Percentiles rank a stretch among this genome's conserved stretches.
Evolutionary conservation across 1,140 invertebrate species (phyloP).

Genomic region (Heliconius eleuchia): DNA sequence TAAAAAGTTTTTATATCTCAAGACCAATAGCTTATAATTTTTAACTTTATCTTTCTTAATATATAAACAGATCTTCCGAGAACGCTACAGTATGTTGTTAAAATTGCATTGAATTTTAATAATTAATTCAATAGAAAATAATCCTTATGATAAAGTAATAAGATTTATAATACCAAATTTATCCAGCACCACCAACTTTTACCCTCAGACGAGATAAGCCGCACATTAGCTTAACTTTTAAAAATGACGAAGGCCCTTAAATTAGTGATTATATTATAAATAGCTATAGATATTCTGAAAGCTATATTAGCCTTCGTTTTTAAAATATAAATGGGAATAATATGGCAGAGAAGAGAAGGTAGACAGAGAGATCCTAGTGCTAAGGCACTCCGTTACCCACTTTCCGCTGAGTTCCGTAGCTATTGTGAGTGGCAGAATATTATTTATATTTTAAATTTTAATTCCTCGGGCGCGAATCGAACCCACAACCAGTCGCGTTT

Average conservation of each 20-base stretch:
- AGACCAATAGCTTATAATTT: conserved; percentile 14
- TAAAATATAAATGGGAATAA: background rate
- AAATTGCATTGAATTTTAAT: conserved; percentile 5
- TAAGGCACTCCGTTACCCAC: too few relatives aligned
- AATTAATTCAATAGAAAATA: background rate
- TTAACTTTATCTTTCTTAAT: conserved; percentile 10
- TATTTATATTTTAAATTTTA: too few relatives aligned
- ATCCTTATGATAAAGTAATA: background rate
- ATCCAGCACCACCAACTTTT: background rate
- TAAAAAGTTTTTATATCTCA: conserved; percentile 4
- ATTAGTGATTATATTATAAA: conserved; percentile 10
- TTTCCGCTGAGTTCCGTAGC: too few relatives aligned
- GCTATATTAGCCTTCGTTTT: background rate
- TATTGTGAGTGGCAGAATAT: too few relatives aligned
- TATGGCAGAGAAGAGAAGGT: too few relatives aligned
- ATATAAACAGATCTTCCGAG: conserved; percentile 8
- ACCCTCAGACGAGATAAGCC: conserved; percentile 1
- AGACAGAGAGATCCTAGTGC: too few relatives aligned
- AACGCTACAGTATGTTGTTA: conserved; percentile 6
- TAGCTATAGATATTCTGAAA: background rate
- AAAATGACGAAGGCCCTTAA: conserved; percentile 4
- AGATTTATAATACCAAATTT: background rate
- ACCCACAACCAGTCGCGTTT: too few relatives aligned
- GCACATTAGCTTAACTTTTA: conserved; percentile 5
- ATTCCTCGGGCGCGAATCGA: too few relatives aligned